A percentile compares a stretch with the other conserved stretches of the same genome.
Conservation (phyloP, 2,113 vertebrate species). For the Polyodon spathula region DNA sequence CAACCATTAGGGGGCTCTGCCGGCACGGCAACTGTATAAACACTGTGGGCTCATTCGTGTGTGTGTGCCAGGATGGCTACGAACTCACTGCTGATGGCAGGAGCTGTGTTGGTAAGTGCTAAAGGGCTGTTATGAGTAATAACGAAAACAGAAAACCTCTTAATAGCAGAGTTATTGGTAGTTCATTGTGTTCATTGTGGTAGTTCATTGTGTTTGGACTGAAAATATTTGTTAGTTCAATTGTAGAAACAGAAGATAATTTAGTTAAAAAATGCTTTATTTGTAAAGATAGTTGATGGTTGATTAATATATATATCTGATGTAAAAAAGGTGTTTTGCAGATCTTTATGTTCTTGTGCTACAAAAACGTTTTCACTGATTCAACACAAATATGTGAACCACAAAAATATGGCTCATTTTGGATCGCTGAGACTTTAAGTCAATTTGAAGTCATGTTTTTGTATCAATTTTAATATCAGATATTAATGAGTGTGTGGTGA, state of each 20-base stretch:
- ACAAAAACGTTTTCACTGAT: background rate
- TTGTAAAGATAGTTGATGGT: too few species aligned
- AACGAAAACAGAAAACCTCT: too few species aligned
- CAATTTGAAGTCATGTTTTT: background rate
- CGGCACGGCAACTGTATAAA: constrained; percentile 84
- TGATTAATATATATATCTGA: too few species aligned
- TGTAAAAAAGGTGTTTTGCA: too few species aligned
- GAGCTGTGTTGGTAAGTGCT: constrained; percentile 71
- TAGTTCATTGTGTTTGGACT: too few species aligned
- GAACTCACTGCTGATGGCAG: constrained; percentile 75
- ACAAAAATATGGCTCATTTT: background rate
- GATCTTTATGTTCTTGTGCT: too few species aligned
- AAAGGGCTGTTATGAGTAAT: too few species aligned
- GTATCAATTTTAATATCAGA: constrained; percentile 53
- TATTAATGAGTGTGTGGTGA: constrained; percentile 81
- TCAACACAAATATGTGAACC: background rate
- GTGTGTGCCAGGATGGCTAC: constrained; percentile 80
- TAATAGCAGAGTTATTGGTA: too few species aligned
- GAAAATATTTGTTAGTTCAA: too few species aligned
- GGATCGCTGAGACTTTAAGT: background rate
- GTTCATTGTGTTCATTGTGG: too few species aligned
- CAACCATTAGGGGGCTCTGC: constrained; percentile 80
- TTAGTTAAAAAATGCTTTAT: too few species aligned
- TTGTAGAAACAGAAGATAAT: too few species aligned
- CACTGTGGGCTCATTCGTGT: constrained; percentile 73